Conservation (phyloP, 2,888 invertebrate species). For the Himalopsyche kuldschensis region DNA sequence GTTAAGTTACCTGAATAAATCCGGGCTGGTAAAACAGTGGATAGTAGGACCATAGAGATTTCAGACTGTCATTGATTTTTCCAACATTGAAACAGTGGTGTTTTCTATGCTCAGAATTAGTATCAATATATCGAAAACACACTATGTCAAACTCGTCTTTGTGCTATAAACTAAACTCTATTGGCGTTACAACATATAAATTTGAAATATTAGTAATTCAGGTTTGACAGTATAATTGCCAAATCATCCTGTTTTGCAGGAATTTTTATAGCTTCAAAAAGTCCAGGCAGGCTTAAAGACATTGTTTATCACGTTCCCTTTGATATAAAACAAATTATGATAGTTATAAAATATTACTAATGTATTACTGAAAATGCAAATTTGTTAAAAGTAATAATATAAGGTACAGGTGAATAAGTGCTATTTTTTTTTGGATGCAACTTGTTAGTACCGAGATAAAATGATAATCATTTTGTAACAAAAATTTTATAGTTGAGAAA, state of each 20-base stretch:
- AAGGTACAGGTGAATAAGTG: no score
- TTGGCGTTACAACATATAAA: not conserved
- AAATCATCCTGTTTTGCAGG: not conserved
- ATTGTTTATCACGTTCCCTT: no score
- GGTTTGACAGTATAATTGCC: not conserved
- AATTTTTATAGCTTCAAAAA: no score
- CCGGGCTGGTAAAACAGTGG: not conserved
- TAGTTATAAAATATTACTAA: no score
- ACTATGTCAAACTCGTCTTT: not conserved
- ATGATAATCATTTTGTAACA: no score
- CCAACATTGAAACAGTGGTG: not conserved
- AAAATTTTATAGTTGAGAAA: no score
- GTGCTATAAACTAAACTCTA: not conserved
- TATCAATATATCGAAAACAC: not conserved
- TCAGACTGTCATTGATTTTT: not conserved
- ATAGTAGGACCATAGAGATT: not conserved
- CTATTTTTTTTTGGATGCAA: no score
- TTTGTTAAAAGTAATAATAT: no score
- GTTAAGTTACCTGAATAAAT: not conserved
- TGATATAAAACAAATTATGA: no score
- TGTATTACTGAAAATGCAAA: no score
- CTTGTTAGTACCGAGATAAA: no score
- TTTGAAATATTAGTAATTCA: not conserved
- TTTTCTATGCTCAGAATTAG: not conserved
- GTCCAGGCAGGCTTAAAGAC: no score